A percentile compares a stretch with the other conserved stretches of the same genome.
These are phyloP conservation scores for Ivindomyrus marchei DNA, from an alignment of 2,113 vertebrate genomes.

Conservation along the genomic window DNA sequence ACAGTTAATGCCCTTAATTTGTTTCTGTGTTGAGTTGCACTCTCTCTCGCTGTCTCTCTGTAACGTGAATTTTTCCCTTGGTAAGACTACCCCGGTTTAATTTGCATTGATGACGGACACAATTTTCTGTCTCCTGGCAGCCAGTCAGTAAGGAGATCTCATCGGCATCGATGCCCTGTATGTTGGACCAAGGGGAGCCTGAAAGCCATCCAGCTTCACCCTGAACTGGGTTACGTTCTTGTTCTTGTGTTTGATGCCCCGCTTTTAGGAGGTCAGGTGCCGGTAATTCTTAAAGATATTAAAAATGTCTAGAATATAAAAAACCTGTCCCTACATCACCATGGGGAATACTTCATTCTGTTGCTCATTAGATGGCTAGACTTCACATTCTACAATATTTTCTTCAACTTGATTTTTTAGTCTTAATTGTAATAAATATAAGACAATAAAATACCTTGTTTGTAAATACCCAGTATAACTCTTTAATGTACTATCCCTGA, in stretches of 20 bases:
- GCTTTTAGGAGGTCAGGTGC: background rate
- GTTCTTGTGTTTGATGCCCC: background rate
- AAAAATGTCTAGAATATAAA: background rate
- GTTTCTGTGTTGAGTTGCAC: constrained; percentile 4
- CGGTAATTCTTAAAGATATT: background rate
- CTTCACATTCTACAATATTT: background rate
- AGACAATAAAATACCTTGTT: background rate
- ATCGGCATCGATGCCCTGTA: constrained; percentile 43
- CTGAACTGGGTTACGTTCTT: background rate
- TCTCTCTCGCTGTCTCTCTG: background rate
- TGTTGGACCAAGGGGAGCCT: constrained; percentile 21
- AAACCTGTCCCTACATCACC: background rate
- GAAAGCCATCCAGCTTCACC: background rate
- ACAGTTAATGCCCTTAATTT: constrained; percentile 15
- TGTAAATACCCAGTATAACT: background rate
- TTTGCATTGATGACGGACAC: constrained; percentile 18
- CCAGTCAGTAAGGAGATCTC: constrained; percentile 5
- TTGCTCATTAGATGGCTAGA: background rate
- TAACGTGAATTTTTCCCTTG: background rate
- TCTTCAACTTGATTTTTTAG: background rate
- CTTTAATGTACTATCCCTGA: background rate
- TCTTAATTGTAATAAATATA: background rate
- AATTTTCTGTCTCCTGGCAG: constrained; percentile 14
- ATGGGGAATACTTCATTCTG: background rate
- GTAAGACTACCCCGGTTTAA: constrained; percentile 1